These are phyloP conservation scores for Theropithecus gelada DNA, from an alignment of 2,113 vertebrate genomes.

Conservation along the genomic window DNA sequence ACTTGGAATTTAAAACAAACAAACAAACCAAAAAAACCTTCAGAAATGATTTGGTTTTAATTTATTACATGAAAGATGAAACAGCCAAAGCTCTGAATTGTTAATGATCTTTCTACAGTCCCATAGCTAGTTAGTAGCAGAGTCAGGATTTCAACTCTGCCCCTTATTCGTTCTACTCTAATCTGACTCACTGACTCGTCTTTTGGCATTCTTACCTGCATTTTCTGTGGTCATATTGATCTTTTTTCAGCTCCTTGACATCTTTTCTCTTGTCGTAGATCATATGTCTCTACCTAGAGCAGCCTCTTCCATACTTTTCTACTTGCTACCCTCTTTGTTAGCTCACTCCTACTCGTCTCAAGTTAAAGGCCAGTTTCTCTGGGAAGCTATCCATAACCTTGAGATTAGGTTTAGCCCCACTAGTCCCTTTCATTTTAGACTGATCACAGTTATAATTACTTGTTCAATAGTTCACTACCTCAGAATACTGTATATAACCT, in stretches of 20 bases:
- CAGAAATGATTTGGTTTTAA: not conserved
- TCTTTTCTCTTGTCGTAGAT: not conserved
- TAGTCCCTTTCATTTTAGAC: not conserved
- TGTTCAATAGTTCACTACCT: not conserved
- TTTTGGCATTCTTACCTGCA: not conserved
- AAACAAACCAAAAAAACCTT: not conserved
- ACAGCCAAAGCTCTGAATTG: not conserved
- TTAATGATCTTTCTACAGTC: not conserved
- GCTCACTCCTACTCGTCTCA: not conserved
- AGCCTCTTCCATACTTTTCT: not conserved
- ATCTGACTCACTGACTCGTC: not conserved
- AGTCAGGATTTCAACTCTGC: not conserved
- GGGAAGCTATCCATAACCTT: not conserved
- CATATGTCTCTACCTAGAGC: not conserved
- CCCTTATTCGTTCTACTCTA: not conserved
- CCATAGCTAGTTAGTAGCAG: not conserved
- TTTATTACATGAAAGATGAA: not conserved
- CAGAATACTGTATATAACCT: not conserved
- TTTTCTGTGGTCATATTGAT: not conserved
- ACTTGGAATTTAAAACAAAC: not conserved
- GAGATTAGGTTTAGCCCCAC: not conserved
- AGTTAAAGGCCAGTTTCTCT: not conserved
- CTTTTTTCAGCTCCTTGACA: not conserved
- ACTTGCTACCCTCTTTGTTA: not conserved
- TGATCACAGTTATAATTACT: not conserved